These are phyloP conservation scores for Coracias cyanogaster DNA, from an alignment of 2,797 vertebrate genomes.

Conservation along the genomic window DNA sequence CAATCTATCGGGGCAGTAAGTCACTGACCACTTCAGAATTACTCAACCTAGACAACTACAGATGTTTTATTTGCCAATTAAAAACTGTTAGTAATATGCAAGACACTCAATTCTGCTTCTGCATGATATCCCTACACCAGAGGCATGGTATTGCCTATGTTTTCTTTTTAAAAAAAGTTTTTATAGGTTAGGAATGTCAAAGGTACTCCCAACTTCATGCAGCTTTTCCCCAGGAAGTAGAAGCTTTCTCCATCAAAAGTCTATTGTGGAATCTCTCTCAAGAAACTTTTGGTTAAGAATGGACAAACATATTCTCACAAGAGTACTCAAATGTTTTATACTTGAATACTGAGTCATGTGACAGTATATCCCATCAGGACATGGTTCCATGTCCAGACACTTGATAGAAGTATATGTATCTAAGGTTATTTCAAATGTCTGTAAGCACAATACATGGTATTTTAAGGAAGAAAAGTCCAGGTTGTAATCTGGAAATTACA, in stretches of 20 bases:
- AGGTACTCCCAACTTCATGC: neutral
- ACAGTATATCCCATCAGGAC: neutral
- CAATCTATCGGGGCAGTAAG: neutral
- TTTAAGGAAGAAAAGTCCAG: neutral
- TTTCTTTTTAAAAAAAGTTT: neutral
- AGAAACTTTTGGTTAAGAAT: neutral
- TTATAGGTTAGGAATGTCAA: neutral
- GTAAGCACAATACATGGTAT: neutral
- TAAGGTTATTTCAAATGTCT: neutral
- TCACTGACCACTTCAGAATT: neutral
- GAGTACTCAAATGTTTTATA: neutral
- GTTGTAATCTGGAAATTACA: neutral
- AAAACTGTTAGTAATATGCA: neutral
- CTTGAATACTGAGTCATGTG: neutral
- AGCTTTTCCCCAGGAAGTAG: neutral
- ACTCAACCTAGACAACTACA: neutral
- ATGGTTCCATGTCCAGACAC: neutral
- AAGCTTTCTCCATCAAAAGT: neutral
- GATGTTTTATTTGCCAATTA: neutral
- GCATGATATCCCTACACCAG: neutral
- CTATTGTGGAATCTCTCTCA: neutral
- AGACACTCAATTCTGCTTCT: neutral
- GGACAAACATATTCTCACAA: neutral
- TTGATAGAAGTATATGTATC: neutral
- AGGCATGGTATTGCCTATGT: neutral